A percentile compares a stretch with the other conserved stretches of the same genome.
Evolutionary conservation across 64 coral and sea anemone genomes (phyloP).

Genomic region (Exaiptasia diaphana): DNA sequence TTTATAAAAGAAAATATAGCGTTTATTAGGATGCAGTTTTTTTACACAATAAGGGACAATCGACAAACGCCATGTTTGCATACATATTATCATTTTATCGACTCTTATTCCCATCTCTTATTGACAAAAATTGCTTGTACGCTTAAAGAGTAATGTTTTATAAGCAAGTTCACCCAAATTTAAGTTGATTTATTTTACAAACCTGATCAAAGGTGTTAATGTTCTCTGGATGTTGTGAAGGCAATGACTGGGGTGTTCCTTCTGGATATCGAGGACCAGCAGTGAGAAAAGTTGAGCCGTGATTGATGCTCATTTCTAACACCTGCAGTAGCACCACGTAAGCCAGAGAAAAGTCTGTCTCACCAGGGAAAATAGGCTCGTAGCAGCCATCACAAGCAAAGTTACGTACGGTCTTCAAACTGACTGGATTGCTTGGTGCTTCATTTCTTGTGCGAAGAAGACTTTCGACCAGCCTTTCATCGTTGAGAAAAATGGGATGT

Average conservation of each 20-base stretch:
- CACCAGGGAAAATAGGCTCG: conserved; percentile 60
- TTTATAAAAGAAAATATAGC: too few species aligned
- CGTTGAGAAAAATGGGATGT: conserved; percentile 63
- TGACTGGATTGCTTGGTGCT: conserved; percentile 19
- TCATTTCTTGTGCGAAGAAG: conserved; percentile 2
- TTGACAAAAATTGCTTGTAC: too few species aligned
- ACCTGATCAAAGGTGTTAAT: conserved; percentile 74
- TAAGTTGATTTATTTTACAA: not conserved
- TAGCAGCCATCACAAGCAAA: conserved; percentile 71
- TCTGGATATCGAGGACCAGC: conserved; percentile 49
- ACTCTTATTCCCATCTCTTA: too few species aligned
- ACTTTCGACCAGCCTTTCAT: conserved; percentile 56
- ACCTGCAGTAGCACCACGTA: conserved; percentile 54
- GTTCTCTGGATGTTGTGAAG: conserved; percentile 52
- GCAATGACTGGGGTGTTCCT: conserved; percentile 62
- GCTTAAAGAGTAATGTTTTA: too few species aligned
- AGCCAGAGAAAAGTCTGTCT: conserved; percentile 56
- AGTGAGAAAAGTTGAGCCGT: conserved; percentile 36
- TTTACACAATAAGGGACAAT: too few species aligned
- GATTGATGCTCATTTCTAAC: conserved; percentile 66
- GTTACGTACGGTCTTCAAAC: conserved; percentile 49
- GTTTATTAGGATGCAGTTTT: too few species aligned
- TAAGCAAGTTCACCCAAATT: too few species aligned
- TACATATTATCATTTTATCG: too few species aligned
- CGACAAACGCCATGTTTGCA: too few species aligned